Evolutionary conservation across 1,140 invertebrate genomes (phyloP).

Genomic region (Macrostomum lignano): DNA sequence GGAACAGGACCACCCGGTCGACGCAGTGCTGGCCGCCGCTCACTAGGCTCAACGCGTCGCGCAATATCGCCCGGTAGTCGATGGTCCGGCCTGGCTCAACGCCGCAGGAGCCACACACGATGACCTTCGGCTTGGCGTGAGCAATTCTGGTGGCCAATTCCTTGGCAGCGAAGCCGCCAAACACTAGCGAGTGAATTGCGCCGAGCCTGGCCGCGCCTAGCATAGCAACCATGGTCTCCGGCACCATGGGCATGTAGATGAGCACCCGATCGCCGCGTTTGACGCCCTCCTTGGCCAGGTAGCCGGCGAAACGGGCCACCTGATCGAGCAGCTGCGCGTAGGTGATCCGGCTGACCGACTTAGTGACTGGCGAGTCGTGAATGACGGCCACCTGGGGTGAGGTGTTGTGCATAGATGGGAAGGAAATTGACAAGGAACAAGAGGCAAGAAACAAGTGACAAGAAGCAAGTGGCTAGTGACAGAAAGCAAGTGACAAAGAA

Average conservation of each 20-base stretch:
- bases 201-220: conserved; percentile 71
- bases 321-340: conserved; percentile 48
- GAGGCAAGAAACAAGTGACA: too few species aligned
- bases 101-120: conserved; percentile 61
- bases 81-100: conserved; percentile 55
- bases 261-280: conserved; percentile 65
- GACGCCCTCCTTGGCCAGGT: conserved; percentile 16
- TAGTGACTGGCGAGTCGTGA: conserved; percentile 57
- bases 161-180: conserved; percentile 49
- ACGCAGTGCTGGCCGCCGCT: too few species aligned
- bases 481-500: too few species aligned
- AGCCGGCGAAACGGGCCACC: conserved; percentile 24
- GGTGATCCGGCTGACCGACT: conserved; percentile 38
- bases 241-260: conserved; percentile 91
- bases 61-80: conserved; percentile 52
- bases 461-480: too few species aligned
- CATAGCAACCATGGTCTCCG: conserved; percentile 75
- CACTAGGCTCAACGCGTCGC: too few species aligned
- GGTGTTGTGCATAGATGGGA: too few species aligned
- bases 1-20: too few species aligned
- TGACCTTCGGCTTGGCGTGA: conserved; percentile 45
- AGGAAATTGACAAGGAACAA: too few species aligned
- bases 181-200: conserved; percentile 48
- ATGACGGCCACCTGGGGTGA: conserved; percentile 52
- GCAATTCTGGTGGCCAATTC: conserved; percentile 54